Percentiles rank a stretch among this genome's conserved stretches.
Conservation (phyloP, 2,797 vertebrate species). For the Acanthis flammea region DNA sequence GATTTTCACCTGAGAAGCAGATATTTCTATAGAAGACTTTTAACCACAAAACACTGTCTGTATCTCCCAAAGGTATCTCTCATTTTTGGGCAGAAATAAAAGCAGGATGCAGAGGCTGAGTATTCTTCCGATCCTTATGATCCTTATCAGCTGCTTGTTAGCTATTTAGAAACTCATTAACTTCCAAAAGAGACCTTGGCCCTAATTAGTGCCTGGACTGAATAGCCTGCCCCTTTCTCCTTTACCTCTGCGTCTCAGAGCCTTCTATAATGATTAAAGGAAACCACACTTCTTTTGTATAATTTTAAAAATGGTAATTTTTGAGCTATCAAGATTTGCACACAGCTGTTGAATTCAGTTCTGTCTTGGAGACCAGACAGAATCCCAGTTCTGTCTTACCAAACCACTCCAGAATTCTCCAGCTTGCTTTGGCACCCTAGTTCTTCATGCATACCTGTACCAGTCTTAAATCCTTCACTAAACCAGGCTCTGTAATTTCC, state of each 20-base stretch:
- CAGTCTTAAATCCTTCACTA: neutral
- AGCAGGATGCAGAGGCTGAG: neutral
- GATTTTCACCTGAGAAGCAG: neutral
- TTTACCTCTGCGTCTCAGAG: neutral
- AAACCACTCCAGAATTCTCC: neutral
- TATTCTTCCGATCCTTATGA: neutral
- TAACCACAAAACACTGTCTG: neutral
- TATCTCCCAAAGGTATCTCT: neutral
- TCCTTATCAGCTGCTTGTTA: neutral
- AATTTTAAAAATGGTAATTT: neutral
- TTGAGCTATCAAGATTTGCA: neutral
- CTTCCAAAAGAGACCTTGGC: constrained; percentile 33
- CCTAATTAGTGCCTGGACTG: constrained; percentile 20
- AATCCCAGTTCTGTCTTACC: neutral
- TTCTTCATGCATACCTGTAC: neutral
- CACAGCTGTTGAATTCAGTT: neutral
- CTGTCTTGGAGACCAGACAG: neutral
- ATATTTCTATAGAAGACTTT: neutral
- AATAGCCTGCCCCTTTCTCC: neutral
- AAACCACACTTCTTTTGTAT: neutral
- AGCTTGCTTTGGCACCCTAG: neutral
- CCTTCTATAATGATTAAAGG: neutral
- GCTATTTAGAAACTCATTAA: constrained; percentile 55
- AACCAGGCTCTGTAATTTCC: neutral
- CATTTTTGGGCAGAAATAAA: neutral